A percentile compares a stretch with the other conserved stretches of the same genome.
phyloP scores from a whole-genome alignment of 2,797 vertebrate genomes.

The Amblyopsis hoosieri region DNA sequence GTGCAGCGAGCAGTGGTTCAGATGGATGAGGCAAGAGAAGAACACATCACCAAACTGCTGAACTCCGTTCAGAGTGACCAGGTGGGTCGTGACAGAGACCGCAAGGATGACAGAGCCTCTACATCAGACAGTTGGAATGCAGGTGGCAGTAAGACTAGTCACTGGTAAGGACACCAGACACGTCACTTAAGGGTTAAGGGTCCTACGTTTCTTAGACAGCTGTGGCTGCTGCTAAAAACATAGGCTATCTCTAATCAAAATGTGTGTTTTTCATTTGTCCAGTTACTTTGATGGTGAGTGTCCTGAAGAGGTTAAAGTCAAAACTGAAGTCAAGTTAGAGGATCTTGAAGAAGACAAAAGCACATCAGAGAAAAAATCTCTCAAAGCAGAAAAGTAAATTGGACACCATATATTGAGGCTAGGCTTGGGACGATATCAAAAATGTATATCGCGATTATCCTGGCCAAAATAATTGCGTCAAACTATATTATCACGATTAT shows the following conservation, averaged over 20 bases:
- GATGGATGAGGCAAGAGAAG: conserved; percentile 93
- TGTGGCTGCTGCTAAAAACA: not conserved
- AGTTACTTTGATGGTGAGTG: conserved; percentile 82
- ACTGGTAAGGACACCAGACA: conserved; percentile 64
- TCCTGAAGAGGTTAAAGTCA: conserved; percentile 58
- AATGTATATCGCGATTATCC: too few species aligned
- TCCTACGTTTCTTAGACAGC: not conserved
- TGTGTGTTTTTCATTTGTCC: conserved; percentile 6
- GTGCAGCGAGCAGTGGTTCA: conserved; percentile 89
- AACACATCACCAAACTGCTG: conserved; percentile 91
- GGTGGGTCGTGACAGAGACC: conserved; percentile 54
- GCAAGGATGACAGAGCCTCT: conserved; percentile 61
- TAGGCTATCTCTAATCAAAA: conserved; percentile 1
- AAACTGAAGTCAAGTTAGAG: conserved; percentile 54
- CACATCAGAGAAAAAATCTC: conserved; percentile 14
- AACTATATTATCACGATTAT: too few species aligned
- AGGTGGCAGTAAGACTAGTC: conserved; percentile 32
- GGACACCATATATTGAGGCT: not conserved
- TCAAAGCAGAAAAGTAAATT: conserved; percentile 48
- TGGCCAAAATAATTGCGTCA: too few species aligned
- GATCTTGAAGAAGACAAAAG: conserved; percentile 42
- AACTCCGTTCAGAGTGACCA: conserved; percentile 83
- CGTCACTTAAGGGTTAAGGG: not conserved
- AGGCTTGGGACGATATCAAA: too few species aligned
- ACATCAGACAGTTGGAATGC: conserved; percentile 45